phyloP scores from a whole-genome alignment of 2,888 invertebrate species.

The Dryomyza anilis region DNA sequence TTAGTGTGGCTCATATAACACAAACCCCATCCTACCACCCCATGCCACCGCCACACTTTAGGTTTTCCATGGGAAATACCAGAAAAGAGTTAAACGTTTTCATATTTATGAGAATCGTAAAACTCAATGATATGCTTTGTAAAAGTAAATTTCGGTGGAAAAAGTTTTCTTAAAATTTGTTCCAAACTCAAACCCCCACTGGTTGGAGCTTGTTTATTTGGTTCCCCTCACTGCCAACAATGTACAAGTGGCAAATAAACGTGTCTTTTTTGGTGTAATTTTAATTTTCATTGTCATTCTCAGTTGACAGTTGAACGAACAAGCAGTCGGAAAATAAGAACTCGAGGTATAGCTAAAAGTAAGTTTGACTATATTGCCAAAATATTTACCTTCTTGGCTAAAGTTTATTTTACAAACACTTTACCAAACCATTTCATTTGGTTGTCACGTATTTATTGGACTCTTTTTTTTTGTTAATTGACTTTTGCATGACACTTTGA shows the following conservation, averaged over 20 bases:
- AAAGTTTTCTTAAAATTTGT: slow-evolving; percentile 17
- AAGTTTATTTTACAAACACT: slow-evolving; percentile 17
- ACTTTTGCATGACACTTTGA: slow-evolving; percentile 45
- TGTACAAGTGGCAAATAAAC: slow-evolving; percentile 19
- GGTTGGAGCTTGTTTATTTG: too few species aligned
- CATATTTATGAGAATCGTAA: slow-evolving; percentile 58
- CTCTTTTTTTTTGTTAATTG: slow-evolving; percentile 58
- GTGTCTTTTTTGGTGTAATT: slow-evolving; percentile 42
- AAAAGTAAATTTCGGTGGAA: slow-evolving; percentile 7
- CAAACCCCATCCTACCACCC: background rate
- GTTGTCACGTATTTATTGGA: slow-evolving; percentile 52
- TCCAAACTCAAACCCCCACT: background rate
- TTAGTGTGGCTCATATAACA: slow-evolving; percentile 45
- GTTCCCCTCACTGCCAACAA: too few species aligned
- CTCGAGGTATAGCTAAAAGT: background rate
- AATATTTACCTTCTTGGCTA: slow-evolving; percentile 15
- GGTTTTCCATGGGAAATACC: background rate
- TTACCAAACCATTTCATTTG: too few species aligned
- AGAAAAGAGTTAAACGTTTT: slow-evolving; percentile 55
- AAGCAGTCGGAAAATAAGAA: background rate
- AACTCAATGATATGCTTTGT: slow-evolving; percentile 51
- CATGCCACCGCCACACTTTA: background rate
- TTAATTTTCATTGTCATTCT: slow-evolving; percentile 45
- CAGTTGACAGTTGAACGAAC: slow-evolving; percentile 17
- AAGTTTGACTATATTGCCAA: slow-evolving; percentile 1